phyloP scores from a whole-genome alignment of 1,140 invertebrate genomes.

The Bathynomus jamesi region DNA sequence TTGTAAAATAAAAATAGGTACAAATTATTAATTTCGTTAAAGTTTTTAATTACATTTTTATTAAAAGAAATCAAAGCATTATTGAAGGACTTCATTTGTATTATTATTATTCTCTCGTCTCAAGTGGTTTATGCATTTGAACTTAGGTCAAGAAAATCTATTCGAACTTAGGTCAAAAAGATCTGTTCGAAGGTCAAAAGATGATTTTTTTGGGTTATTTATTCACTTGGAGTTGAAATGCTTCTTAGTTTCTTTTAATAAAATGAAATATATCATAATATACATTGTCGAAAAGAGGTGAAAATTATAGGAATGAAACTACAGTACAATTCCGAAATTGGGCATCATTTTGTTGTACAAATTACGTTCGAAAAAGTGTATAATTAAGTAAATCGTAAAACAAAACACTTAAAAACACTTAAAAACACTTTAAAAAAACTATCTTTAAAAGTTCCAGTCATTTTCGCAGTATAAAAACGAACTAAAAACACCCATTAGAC shows the following conservation, averaged over 20 bases:
- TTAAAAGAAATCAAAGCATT: neutral
- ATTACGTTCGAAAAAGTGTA: neutral
- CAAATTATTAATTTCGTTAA: neutral
- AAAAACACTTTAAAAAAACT: too few relatives aligned
- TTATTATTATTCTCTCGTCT: neutral
- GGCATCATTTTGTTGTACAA: too few relatives aligned
- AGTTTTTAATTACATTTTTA: too few relatives aligned
- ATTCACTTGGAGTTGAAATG: neutral
- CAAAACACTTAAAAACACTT: neutral
- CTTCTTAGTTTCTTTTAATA: neutral
- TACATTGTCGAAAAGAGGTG: neutral
- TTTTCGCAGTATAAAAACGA: neutral
- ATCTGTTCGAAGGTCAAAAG: too few relatives aligned
- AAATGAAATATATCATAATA: neutral
- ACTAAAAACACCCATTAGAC: neutral
- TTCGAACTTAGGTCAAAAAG: neutral
- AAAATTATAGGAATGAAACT: neutral
- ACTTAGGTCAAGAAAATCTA: neutral
- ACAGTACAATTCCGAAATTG: neutral
- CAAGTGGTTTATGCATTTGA: neutral
- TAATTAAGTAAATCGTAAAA: neutral
- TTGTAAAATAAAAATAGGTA: neutral
- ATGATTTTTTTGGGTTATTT: neutral
- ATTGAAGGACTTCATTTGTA: neutral
- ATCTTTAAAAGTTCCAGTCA: too few relatives aligned